These are phyloP conservation scores for Oreochromis niloticus DNA, from an alignment of 2,113 vertebrate species.

Conservation along the genomic window DNA sequence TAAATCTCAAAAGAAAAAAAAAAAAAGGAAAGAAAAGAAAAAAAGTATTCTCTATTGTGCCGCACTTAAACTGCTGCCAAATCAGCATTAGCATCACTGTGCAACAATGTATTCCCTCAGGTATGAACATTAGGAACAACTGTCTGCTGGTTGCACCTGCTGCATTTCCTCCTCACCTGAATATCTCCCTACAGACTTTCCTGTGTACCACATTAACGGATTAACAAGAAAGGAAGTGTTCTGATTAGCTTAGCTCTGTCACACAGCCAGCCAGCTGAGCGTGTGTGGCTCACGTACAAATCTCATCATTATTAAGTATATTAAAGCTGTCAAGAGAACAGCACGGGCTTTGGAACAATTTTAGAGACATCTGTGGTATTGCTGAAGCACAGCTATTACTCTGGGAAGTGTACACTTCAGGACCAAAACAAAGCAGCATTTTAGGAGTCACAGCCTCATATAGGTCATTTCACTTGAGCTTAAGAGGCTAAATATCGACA, in stretches of 20 bases:
- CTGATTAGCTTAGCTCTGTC: constrained; percentile 26
- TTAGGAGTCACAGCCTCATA: neutral
- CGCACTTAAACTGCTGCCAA: neutral
- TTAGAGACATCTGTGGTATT: neutral
- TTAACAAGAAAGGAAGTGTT: constrained; percentile 49
- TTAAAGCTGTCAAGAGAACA: constrained; percentile 27
- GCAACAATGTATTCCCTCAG: neutral
- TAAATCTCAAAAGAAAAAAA: neutral
- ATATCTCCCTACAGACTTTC: constrained; percentile 18
- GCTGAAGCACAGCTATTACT: neutral
- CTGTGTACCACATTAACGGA: constrained; percentile 37
- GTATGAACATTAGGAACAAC: neutral
- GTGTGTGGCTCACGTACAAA: constrained; percentile 18
- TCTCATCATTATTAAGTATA: constrained; percentile 38
- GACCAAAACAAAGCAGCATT: neutral
- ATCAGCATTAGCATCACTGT: neutral
- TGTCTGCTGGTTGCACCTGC: neutral
- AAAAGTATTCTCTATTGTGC: neutral
- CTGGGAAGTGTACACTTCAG: neutral
- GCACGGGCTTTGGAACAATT: neutral
- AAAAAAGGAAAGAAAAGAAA: too few species aligned
- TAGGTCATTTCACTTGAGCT: neutral
- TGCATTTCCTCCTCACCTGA: constrained; percentile 4
- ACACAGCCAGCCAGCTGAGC: constrained; percentile 16
- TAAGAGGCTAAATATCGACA: neutral